Evolutionary conservation across 2,888 invertebrate species (phyloP), one percentile per base, ranked within the genome.

Genomic region (Eutolmus rufibarbis): DNA sequence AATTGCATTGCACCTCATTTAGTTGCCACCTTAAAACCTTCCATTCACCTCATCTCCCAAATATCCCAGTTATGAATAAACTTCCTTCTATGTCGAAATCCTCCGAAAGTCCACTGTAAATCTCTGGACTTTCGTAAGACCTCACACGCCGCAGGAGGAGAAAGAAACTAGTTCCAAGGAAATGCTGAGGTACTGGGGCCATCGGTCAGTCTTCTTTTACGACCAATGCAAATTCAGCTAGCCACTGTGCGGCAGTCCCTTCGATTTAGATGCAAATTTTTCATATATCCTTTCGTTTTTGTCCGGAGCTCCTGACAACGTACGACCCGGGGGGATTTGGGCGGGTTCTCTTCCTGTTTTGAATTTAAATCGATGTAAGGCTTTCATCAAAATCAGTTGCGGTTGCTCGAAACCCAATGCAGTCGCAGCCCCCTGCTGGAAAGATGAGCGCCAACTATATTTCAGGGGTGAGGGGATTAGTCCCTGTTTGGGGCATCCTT

Each of bases 261-360:
- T 92, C 92, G 92, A 92, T 92, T 92, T 92, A 92, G 91, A 92
- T 92, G 92, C 92, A 92, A 92, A 92, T 92, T 92, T 91, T 91
- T 91, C 91, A 91, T 56, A 85, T 34, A 84, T 84, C 84, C 77
- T 87, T 12, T 76, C 81, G 57, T 84, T 81, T 84, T 87, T 85
- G 74, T 19, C 51, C 19, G 16, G 51, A 7, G 1, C 5, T 46
- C 12, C 43, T 46, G 12, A n/a, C 56, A 28, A 66, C 23, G 28
- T 66, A 28, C 19, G 81, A 46, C 81, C 87, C 74, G 31, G 12
- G 43, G 81, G 82, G 86, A 86, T 87, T 87, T 87, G 9, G 23
- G 2, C 28, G 14, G 14, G 78, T 46, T 23, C 74, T 43, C 78
- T 57, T 78, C 77, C 78, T 78, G 76, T 86, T 86, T 86, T 86